A percentile compares a stretch with the other conserved stretches of the same genome.
Conservation (phyloP, 2,888 invertebrate species). For the Noctua comes region DNA sequence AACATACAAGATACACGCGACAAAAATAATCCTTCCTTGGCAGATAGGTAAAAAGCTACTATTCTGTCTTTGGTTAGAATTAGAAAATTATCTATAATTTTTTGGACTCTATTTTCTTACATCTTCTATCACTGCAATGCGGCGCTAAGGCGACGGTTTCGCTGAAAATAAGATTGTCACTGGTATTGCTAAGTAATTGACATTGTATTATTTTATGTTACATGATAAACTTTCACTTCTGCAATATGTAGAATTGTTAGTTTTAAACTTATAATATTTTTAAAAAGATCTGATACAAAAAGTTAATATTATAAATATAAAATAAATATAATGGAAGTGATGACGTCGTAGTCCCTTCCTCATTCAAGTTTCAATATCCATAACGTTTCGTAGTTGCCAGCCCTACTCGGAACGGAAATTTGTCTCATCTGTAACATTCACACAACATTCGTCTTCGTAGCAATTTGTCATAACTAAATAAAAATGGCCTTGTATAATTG, state of each 20-base stretch:
- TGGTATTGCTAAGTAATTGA: slow-evolving; percentile 23
- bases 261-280: background rate
- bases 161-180: slow-evolving; percentile 10
- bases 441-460: slow-evolving; percentile 71
- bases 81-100: slow-evolving; percentile 9
- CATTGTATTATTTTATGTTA: background rate
- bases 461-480: slow-evolving; percentile 72
- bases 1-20: too few relatives aligned
- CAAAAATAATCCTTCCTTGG: too few relatives aligned
- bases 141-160: background rate
- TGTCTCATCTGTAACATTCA: slow-evolving; percentile 63
- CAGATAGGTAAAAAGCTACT: background rate
- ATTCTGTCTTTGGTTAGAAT: background rate
- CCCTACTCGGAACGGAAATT: slow-evolving; percentile 57
- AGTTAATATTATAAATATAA: background rate
- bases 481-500: slow-evolving; percentile 86
- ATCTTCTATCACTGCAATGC: slow-evolving; percentile 1
- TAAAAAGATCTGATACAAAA: slow-evolving; percentile 35
- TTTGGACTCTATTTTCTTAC: slow-evolving; percentile 30
- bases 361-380: background rate
- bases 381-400: slow-evolving; percentile 57
- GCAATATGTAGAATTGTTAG: background rate
- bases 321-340: background rate
- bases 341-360: background rate
- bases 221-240: background rate